Evolutionary conservation across 1,140 invertebrate genomes (phyloP).

Genomic region (Drosophila auraria): DNA sequence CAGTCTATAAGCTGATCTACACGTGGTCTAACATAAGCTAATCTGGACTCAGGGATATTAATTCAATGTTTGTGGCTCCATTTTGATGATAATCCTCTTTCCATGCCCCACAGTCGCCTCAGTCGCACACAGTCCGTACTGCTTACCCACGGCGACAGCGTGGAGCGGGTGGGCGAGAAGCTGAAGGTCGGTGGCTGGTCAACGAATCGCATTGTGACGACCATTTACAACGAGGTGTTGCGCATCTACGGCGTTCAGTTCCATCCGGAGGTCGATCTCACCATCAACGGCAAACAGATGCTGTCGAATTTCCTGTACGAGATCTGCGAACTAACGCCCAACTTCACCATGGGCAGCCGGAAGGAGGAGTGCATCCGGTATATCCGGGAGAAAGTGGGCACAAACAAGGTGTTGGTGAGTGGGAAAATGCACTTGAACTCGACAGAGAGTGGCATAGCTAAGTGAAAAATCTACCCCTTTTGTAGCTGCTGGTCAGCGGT

Average conservation of each 20-base stretch:
- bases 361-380: slow-evolving; percentile 97
- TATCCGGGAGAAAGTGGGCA: slow-evolving; percentile 95
- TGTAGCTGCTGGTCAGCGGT: slow-evolving; percentile 95
- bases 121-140: slow-evolving; percentile 95
- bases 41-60: not conserved
- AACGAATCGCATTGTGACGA: slow-evolving; percentile 92
- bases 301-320: slow-evolving; percentile 98
- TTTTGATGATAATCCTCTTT: not conserved
- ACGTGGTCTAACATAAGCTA: slow-evolving; percentile 70
- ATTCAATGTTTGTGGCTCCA: not conserved
- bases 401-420: slow-evolving; percentile 96
- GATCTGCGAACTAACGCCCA: slow-evolving; percentile 93
- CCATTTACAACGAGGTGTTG: slow-evolving; percentile 96
- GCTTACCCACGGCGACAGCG: slow-evolving; percentile 98
- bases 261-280: slow-evolving; percentile 97
- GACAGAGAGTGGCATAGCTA: not conserved
- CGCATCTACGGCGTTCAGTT: slow-evolving; percentile 99
- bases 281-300: slow-evolving; percentile 95
- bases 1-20: slow-evolving; percentile 80
- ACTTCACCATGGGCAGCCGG: slow-evolving; percentile 94
- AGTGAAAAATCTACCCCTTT: not conserved
- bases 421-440: not conserved
- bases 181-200: slow-evolving; percentile 94
- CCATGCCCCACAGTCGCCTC: slow-evolving; percentile 89
- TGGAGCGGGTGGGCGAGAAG: slow-evolving; percentile 94